These are phyloP conservation scores for Hoplodrina blanda DNA, from an alignment of 2,888 invertebrate species.

Conservation along the genomic window DNA sequence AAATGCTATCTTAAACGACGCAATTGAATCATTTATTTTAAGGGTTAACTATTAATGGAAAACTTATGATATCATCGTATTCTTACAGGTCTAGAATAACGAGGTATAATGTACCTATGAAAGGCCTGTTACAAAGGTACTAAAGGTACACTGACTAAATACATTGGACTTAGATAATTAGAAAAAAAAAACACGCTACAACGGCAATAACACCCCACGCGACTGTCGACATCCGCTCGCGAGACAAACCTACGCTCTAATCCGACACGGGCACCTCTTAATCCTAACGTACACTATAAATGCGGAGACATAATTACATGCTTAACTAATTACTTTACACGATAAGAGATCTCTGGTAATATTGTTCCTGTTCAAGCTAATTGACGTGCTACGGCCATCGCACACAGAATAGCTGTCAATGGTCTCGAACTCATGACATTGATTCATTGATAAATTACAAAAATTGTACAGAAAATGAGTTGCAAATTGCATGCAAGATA, in stretches of 20 bases:
- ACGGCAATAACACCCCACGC: not conserved
- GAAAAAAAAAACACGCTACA: slow-evolving; percentile 1
- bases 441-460: too few species aligned
- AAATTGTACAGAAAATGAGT: too few species aligned
- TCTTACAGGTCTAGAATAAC: not conserved
- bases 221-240: slow-evolving; percentile 43
- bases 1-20: not conserved
- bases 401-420: not conserved
- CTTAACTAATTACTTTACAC: slow-evolving; percentile 59
- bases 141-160: not conserved
- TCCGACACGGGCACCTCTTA: slow-evolving; percentile 59
- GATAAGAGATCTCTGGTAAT: slow-evolving; percentile 65
- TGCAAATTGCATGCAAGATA: too few species aligned
- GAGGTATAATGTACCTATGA: slow-evolving; percentile 4
- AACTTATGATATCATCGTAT: slow-evolving; percentile 1
- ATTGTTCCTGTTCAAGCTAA: slow-evolving; percentile 44
- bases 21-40: not conserved
- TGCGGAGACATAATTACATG: slow-evolving; percentile 62
- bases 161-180: slow-evolving; percentile 1
- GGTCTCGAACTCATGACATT: too few species aligned
- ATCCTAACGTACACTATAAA: slow-evolving; percentile 60
- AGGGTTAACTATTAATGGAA: not conserved
- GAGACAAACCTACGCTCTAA: slow-evolving; percentile 48
- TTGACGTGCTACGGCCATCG: slow-evolving; percentile 6
- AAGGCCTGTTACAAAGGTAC: not conserved